Evolutionary conservation across 2,888 invertebrate species (phyloP).

Genomic region (Drosophila meridionalis): DNA sequence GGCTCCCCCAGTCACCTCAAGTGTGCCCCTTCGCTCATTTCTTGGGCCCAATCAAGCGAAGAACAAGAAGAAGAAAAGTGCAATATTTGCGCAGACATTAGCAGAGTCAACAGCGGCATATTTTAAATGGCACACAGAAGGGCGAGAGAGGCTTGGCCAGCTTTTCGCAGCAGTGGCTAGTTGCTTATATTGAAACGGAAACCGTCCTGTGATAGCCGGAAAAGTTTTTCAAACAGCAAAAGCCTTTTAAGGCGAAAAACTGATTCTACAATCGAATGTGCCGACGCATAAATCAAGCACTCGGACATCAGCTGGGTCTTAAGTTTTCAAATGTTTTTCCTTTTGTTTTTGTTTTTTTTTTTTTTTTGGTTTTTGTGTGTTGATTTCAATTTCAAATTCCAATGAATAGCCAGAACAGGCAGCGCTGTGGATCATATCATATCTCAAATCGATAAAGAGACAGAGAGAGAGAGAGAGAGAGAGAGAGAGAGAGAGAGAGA

Average conservation of each 20-base stretch:
- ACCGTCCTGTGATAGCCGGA: slow-evolving; percentile 62
- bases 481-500: slow-evolving; percentile 5
- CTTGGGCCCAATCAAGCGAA: slow-evolving; percentile 38
- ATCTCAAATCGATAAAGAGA: slow-evolving; percentile 38
- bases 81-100: slow-evolving; percentile 75
- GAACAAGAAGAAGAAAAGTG: slow-evolving; percentile 45
- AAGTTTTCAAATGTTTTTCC: slow-evolving; percentile 32
- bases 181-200: slow-evolving; percentile 55
- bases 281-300: slow-evolving; percentile 65
- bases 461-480: slow-evolving; percentile 7
- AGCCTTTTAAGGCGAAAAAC: slow-evolving; percentile 60
- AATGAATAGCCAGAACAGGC: slow-evolving; percentile 20
- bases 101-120: slow-evolving; percentile 68
- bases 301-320: slow-evolving; percentile 52
- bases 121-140: slow-evolving; percentile 46
- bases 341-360: slow-evolving; percentile 2
- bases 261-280: slow-evolving; percentile 52
- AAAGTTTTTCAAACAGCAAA: slow-evolving; percentile 58
- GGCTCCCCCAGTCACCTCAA: not conserved
- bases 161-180: slow-evolving; percentile 4
- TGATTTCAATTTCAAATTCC: slow-evolving; percentile 46
- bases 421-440: slow-evolving; percentile 48
- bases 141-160: not conserved
- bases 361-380: slow-evolving; percentile 4
- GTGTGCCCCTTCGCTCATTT: not conserved